Percentiles rank a stretch among this genome's conserved stretches.
Conservation (phyloP, 2,113 vertebrate genomes). For the Crotalus horridus region DNA sequence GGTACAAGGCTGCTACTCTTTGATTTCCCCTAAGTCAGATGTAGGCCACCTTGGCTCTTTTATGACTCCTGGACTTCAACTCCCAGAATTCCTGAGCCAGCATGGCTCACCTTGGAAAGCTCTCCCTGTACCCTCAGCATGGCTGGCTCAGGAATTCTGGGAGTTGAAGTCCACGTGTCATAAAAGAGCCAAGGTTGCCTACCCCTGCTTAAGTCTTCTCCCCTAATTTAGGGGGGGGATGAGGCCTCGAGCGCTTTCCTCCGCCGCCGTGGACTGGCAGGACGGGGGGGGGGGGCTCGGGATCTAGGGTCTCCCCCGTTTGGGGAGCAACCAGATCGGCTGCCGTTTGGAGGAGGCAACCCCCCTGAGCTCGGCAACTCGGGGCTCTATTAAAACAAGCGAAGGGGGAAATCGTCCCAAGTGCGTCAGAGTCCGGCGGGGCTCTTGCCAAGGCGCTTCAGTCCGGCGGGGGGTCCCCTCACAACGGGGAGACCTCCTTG, state of each 20-base stretch:
- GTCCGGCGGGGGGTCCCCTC: not conserved
- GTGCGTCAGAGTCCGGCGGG: not conserved
- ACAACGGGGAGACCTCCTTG: conserved; percentile 87
- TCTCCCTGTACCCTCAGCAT: too few species aligned
- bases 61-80: too few species aligned
- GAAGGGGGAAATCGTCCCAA: not conserved
- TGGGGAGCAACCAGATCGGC: not conserved
- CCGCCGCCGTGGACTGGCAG: not conserved
- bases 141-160: too few species aligned
- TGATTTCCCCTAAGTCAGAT: not conserved
- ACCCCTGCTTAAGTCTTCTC: not conserved
- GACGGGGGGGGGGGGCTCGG: not conserved
- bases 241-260: not conserved
- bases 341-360: not conserved
- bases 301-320: not conserved
- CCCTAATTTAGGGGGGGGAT: not conserved
- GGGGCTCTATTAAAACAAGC: not conserved
- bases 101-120: too few species aligned
- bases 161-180: too few species aligned
- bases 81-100: too few species aligned
- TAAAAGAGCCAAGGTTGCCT: too few species aligned
- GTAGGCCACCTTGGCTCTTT: too few species aligned
- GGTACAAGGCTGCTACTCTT: conserved; percentile 18
- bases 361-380: not conserved
- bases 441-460: not conserved